Evolutionary conservation across 2,888 invertebrate species (phyloP), one percentile per base, ranked within the genome.

Genomic region (Drosophila nigricruria): DNA sequence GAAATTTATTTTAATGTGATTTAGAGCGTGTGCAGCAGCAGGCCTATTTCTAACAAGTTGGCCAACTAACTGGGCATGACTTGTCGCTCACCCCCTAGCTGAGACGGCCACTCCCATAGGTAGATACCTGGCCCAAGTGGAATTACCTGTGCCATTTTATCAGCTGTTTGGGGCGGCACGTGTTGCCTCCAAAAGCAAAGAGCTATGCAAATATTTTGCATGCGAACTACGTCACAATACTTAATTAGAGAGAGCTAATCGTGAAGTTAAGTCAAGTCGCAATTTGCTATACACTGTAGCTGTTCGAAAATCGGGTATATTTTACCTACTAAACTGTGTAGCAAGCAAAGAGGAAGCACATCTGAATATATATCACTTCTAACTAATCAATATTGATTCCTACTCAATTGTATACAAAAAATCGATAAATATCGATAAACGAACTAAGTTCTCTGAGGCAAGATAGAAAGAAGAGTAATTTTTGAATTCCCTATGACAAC

Each of bases 201-300:
- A 71, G 45, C 56, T 62, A 61, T 63, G 66, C 47, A 77, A 77
- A 73, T 77, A 70, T 61, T 69, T 49, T 47, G 34, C 40, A 38
- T 27, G 25, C 59, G 27, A 23, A 52, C 50, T 34, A 66, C 69
- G 64, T 65, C 67, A 73, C 62, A 57, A 25, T 38, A 50, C 40
- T 62, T 60, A 72, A 71, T 78, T 74, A 68, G 45, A 61, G 45
- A 61, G 38, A 30, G 58, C 49, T 54, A 43, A 63, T 45, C 45
- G 49, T 30, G 27, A 32, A 43, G 20, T 20, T 66, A 14, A 56
- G 54, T 14, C 14, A 14, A 56, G 30, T 23, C 20, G 42, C 32
- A 47, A 53, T 23, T 32, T 20, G 2, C 3, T 23, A 49, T 32
- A 42, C 56, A 16, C 56, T 42, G 5, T 5, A 20, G 18, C 3